These are phyloP conservation scores for Scaptomyza reducta DNA, from an alignment of 2,888 invertebrate species.

Conservation along the genomic window DNA sequence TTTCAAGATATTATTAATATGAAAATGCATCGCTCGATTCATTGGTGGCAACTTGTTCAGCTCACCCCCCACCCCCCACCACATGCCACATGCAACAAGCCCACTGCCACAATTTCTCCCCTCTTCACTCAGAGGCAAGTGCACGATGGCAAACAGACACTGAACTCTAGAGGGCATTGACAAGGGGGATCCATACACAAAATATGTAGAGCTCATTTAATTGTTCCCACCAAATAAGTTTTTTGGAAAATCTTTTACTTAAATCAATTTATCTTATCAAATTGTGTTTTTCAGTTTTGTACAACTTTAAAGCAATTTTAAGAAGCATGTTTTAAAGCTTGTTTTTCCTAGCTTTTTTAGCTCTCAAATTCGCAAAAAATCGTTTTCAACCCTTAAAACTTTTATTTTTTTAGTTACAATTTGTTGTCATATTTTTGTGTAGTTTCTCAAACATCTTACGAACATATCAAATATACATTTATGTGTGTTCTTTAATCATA, in stretches of 20 bases:
- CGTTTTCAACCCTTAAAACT: background rate
- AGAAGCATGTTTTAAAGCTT: background rate
- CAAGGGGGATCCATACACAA: slow-evolving; percentile 8
- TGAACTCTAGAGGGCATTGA: slow-evolving; percentile 3
- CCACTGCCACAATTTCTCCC: no score
- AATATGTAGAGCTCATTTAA: slow-evolving; percentile 10
- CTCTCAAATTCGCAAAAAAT: background rate
- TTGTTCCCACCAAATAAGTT: slow-evolving; percentile 46
- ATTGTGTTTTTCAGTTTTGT: background rate
- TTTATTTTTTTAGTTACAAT: background rate
- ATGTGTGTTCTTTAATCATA: slow-evolving; percentile 35
- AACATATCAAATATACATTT: slow-evolving; percentile 26
- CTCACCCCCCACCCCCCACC: no score
- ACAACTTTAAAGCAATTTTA: background rate
- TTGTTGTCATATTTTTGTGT: background rate
- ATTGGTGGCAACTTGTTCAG: slow-evolving; percentile 44
- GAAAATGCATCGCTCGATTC: slow-evolving; percentile 44
- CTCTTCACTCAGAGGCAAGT: slow-evolving; percentile 18
- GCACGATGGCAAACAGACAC: slow-evolving; percentile 2
- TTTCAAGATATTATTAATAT: slow-evolving; percentile 21
- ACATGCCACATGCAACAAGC: no score
- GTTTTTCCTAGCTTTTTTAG: background rate
- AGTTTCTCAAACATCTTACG: background rate
- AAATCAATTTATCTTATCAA: slow-evolving; percentile 16
- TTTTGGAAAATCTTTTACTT: slow-evolving; percentile 7